Base-by-base conservation (phyloP, 2,113 vertebrate genomes). In the Pluvianellus socialis region DNA sequence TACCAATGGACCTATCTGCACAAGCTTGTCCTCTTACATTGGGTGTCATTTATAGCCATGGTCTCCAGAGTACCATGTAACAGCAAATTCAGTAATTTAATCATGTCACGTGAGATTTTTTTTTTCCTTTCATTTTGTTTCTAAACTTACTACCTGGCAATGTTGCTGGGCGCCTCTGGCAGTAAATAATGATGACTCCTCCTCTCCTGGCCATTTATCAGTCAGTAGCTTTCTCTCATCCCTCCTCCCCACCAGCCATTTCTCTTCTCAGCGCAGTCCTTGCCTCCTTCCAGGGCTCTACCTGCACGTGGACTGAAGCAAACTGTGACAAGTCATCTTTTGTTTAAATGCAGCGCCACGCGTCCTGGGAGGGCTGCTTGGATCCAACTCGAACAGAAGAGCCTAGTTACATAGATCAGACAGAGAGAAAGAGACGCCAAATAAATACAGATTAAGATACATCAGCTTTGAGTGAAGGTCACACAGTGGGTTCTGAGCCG, bases 81-180 rank as follows among this genome's bases (percentile, higher is more conserved):
- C 33, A 58, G n/a, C 3, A 3, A 83, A 13, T 26, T 80, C 68
- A 3, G 0, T 33, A 35, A 67, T 33, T 55, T 68, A 35, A 68
- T 33, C 19, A 6, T 0, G 3, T 10, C 47, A 7, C 1, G 6
- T 20, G 10, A 22, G 38, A 3, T 0, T 9, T n/a, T 44, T n/a
- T 44, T 73, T 35, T 33, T 6, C 20, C 26, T 86, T 71, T 53
- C 6, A 7, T 79, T 88, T 65, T 50, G 4, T 53, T 87, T 68
- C 32, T 42, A 16, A 83, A 27, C 59, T 73, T 50, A 63, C 77
- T 70, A 59, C n/a, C 24, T 52, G 7, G 13, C 49, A 40, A 16
- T 5, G 15, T 12, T 53, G 32, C 53, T 38, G 27, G 5, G 2
- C 17, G n/a, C 2, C 14, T 7, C n/a, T 14, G 30, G 14, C 6